These are phyloP conservation scores for Cosmopolites sordidus DNA, from an alignment of 2,888 invertebrate species.

Conservation along the genomic window DNA sequence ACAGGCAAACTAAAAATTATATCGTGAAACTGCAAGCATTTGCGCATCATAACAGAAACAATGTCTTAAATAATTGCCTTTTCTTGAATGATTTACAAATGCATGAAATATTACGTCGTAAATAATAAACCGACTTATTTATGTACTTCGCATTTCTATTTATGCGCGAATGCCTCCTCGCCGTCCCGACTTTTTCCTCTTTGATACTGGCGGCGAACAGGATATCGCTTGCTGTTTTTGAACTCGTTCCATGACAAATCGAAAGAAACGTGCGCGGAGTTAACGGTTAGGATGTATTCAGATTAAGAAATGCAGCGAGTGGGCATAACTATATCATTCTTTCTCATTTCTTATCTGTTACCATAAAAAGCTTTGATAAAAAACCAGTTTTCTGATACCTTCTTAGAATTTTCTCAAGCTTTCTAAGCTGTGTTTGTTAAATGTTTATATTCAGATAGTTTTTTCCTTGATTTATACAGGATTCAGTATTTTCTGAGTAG, in stretches of 20 bases:
- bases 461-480: too few relatives aligned
- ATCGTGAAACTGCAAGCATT: conserved; percentile 28
- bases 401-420: too few relatives aligned
- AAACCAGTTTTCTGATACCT: too few relatives aligned
- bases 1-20: conserved; percentile 16
- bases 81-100: conserved; percentile 44
- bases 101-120: conserved; percentile 43
- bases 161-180: conserved; percentile 25
- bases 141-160: conserved; percentile 38
- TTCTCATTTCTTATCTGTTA: too few relatives aligned
- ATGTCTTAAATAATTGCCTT: conserved; percentile 45
- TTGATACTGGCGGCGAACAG: conserved; percentile 13
- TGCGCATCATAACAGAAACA: conserved; percentile 43
- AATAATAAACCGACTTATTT: conserved; percentile 42
- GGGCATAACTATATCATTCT: too few relatives aligned
- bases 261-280: conserved; percentile 1
- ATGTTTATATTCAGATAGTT: too few relatives aligned
- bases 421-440: too few relatives aligned
- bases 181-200: conserved; percentile 10
- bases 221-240: conserved; percentile 21
- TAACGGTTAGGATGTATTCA: too few relatives aligned
- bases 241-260: conserved; percentile 11
- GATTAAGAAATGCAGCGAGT: too few relatives aligned
- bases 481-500: too few relatives aligned
- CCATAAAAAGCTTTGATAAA: too few relatives aligned